Conservation (phyloP, 2,888 invertebrate genomes). For the Idaea straminata region DNA sequence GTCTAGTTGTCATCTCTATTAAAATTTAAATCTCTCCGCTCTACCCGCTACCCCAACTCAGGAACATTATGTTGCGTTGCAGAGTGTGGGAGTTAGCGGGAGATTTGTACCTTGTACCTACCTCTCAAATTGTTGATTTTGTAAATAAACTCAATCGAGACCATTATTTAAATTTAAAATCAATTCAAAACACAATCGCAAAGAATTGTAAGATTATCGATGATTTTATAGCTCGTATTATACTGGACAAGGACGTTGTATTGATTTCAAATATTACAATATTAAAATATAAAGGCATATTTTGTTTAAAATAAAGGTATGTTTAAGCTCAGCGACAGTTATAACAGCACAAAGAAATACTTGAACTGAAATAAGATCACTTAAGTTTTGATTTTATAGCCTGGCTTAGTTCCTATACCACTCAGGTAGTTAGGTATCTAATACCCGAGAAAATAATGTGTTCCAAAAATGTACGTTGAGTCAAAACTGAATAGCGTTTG, state of each 20-base stretch:
- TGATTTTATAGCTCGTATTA: conserved; percentile 39
- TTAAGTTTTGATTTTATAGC: conserved; percentile 47
- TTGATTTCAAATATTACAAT: conserved; percentile 40
- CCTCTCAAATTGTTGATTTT: conserved; percentile 17
- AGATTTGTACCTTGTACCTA: conserved; percentile 21
- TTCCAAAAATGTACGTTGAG: conserved; percentile 50
- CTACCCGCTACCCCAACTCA: conserved; percentile 21
- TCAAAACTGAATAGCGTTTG: conserved; percentile 47
- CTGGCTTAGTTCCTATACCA: conserved; percentile 46
- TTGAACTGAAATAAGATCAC: conserved; percentile 48
- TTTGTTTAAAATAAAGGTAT: conserved; percentile 38
- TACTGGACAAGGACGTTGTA: conserved; percentile 38
- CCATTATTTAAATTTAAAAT: conserved; percentile 27
- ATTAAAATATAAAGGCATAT: conserved; percentile 43
- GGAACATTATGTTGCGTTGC: conserved; percentile 19
- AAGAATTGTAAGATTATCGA: conserved; percentile 29
- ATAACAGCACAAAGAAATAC: conserved; percentile 41
- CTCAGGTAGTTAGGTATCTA: conserved; percentile 33
- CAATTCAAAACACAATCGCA: conserved; percentile 23
- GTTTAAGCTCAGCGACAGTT: conserved; percentile 41
- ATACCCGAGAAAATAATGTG: conserved; percentile 54
- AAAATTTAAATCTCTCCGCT: too few species aligned
- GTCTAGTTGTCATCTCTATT: too few species aligned
- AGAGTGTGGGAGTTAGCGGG: conserved; percentile 18
- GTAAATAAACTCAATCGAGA: conserved; percentile 18